Percentiles rank a stretch among this genome's conserved stretches.
Conservation (phyloP, 1,140 invertebrate genomes). For the Hermatobates lingyangjiaoensis region DNA sequence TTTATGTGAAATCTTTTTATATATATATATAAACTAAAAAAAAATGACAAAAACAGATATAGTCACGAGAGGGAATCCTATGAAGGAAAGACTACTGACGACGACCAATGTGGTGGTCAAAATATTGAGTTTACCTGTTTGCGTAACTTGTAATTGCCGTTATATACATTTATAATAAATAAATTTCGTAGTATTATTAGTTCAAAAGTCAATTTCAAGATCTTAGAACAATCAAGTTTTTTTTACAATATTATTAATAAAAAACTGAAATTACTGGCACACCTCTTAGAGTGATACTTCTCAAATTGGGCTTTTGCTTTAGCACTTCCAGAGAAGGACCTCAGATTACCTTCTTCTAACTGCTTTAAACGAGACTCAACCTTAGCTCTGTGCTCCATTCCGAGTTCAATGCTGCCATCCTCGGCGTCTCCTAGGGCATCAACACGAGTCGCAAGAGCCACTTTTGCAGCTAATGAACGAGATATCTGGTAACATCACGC, state of each 20-base stretch:
- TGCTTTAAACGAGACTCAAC: conserved; percentile 56
- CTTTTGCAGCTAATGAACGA: conserved; percentile 90
- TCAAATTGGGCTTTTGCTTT: conserved; percentile 75
- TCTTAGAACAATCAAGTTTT: not conserved
- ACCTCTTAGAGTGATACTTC: conserved; percentile 70
- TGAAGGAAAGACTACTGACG: too few species aligned
- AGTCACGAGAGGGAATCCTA: too few species aligned
- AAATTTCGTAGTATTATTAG: not conserved
- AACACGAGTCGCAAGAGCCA: conserved; percentile 75
- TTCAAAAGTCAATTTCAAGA: not conserved
- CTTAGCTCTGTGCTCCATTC: conserved; percentile 70
- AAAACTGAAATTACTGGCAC: conserved; percentile 12
- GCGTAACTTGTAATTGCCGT: conserved; percentile 9
- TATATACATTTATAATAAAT: not conserved
- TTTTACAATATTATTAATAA: not conserved
- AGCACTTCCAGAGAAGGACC: conserved; percentile 66
- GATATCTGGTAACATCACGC: too few species aligned
- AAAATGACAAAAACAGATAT: too few species aligned
- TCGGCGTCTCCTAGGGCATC: conserved; percentile 87
- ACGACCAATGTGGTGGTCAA: too few species aligned
- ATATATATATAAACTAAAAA: too few species aligned
- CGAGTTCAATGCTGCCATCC: conserved; percentile 44
- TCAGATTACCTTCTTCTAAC: conserved; percentile 68
- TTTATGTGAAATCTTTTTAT: too few species aligned
- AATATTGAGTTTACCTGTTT: too few species aligned